Conservation (phyloP, 2,888 invertebrate species). For the Cephonodes hylas region DNA sequence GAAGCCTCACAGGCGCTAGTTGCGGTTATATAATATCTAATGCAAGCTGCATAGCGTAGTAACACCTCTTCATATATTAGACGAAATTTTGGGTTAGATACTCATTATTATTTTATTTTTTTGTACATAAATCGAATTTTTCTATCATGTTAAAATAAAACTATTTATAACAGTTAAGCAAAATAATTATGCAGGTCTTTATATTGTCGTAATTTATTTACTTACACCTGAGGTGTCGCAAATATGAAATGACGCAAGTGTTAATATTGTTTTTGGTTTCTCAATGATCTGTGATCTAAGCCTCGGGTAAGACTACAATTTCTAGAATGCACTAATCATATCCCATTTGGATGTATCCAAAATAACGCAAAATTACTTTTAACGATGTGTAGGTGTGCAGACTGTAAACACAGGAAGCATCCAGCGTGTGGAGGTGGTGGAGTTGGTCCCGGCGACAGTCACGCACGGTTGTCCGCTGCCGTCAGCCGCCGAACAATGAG, state of each 20-base stretch:
- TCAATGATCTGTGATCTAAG: too few species aligned
- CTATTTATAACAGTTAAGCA: too few species aligned
- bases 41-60: constrained; percentile 12
- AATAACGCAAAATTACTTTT: neutral
- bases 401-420: neutral
- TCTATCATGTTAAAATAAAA: too few species aligned
- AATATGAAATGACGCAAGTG: too few species aligned
- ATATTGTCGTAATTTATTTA: too few species aligned
- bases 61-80: neutral
- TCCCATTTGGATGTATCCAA: neutral
- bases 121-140: too few species aligned
- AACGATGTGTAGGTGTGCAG: neutral
- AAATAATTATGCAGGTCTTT: too few species aligned
- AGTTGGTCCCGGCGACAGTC: constrained; percentile 38
- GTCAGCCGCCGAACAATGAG: constrained; percentile 39
- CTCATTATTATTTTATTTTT: neutral
- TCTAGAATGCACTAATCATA: too few species aligned
- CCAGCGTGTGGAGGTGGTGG: constrained; percentile 1
- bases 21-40: constrained; percentile 10
- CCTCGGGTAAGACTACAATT: too few species aligned
- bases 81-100: neutral
- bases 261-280: too few species aligned
- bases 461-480: constrained; percentile 45
- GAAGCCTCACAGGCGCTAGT: constrained; percentile 20
- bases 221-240: too few species aligned